Evolutionary conservation across 2,113 vertebrate species (phyloP), one percentile per base, ranked within the genome.

Genomic region (Gavia stellata): DNA sequence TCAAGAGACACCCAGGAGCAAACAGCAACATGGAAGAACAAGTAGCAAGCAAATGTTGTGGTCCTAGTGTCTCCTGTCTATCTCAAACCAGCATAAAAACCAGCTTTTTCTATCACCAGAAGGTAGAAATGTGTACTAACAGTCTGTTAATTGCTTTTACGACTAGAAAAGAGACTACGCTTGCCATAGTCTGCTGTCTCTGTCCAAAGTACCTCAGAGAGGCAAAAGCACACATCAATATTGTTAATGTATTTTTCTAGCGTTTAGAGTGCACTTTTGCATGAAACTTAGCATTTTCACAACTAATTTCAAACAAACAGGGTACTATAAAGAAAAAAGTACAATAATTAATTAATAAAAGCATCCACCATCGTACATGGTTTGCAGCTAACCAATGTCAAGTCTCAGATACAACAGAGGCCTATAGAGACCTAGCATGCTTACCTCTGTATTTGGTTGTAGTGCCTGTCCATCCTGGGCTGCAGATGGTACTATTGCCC

Each of bases 401-500:
- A 80, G 61, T 31, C 86, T 93, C 74, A 93, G 75, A 63, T 5
- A n/a, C 40, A 74, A 63, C 17, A 85, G 71, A 88, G 6, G 19
- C 9, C 78, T 6, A 4, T 2, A 53, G 59, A 67, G 17, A 56
- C 44, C 29, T 26, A 42, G 9, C 1, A 36, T 0, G 36, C 98
- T 98, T 97, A 99, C 99, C 99, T 99, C 98, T 50, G 97, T 81
- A 94, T 97, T 97, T 38, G 97, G 97, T 61, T 98, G 97, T 5
- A 97, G 88, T 72, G 93, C 93, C 21, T 94, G 98, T 49, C 95
- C 98, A 24, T 98, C 98, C 91, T 98, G 98, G 34, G 97, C 70
- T 40, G 98, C 98, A 94, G 98, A 98, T 40, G 98, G 98, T 66
- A 99, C 98, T 92, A 98, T 81, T 23, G 98, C 98, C 98, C 98